Conservation (phyloP, 2,797 vertebrate genomes). For the Phalloptychus januarius region DNA sequence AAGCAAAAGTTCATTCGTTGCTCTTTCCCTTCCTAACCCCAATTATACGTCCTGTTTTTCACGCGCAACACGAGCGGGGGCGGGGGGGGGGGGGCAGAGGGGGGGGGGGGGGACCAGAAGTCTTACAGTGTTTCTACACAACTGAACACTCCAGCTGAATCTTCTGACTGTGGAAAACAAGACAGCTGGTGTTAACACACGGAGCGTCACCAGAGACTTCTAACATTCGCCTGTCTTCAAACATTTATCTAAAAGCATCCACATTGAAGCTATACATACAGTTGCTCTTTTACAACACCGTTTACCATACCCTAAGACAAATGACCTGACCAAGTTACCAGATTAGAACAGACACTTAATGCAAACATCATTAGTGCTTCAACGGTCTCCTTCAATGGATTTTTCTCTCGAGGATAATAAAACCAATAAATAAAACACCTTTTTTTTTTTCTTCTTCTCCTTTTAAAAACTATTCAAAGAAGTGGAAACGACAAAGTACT, state of each 20-base stretch:
- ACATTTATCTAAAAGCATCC: slow-evolving; percentile 80
- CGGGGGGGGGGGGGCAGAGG: background rate
- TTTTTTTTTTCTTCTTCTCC: slow-evolving; percentile 6
- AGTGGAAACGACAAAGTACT: slow-evolving; percentile 77
- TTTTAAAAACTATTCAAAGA: slow-evolving; percentile 76
- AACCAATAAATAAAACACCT: slow-evolving; percentile 82
- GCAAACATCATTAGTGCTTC: slow-evolving; percentile 78
- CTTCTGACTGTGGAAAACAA: slow-evolving; percentile 20
- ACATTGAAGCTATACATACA: slow-evolving; percentile 80
- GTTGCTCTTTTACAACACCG: slow-evolving; percentile 78
- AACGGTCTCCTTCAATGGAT: slow-evolving; percentile 76
- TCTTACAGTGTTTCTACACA: slow-evolving; percentile 81
- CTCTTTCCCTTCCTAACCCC: slow-evolving; percentile 57
- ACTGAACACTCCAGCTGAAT: slow-evolving; percentile 63
- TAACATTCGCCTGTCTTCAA: slow-evolving; percentile 87
- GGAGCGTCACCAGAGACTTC: slow-evolving; percentile 78
- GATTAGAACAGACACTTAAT: slow-evolving; percentile 74
- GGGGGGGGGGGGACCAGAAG: slow-evolving; percentile 56
- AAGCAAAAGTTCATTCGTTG: slow-evolving; percentile 66
- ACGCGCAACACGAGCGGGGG: slow-evolving; percentile 65
- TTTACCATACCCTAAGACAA: slow-evolving; percentile 74
- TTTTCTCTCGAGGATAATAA: slow-evolving; percentile 79
- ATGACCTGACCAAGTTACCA: slow-evolving; percentile 77
- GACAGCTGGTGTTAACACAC: slow-evolving; percentile 57
- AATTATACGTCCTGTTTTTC: slow-evolving; percentile 54